These are phyloP conservation scores for Lepidocyrtoides sp. DNA, from an alignment of 2,888 invertebrate genomes.

Conservation along the genomic window DNA sequence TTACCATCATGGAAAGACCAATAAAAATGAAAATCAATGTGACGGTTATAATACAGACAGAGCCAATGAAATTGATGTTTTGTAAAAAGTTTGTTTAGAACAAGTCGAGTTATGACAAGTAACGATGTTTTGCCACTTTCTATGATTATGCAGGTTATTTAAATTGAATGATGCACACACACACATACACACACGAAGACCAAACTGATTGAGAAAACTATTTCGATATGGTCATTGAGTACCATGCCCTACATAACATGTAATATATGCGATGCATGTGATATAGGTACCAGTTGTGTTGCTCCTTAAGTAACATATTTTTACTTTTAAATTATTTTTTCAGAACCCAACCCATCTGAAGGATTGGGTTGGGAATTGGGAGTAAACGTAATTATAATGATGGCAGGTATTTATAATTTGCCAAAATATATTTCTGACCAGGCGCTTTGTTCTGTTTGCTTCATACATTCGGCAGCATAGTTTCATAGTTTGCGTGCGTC, in stretches of 20 bases:
- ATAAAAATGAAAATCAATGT: too few relatives aligned
- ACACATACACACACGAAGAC: too few relatives aligned
- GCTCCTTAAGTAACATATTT: too few relatives aligned
- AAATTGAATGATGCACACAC: too few relatives aligned
- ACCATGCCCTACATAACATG: background rate
- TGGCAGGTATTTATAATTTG: constrained; percentile 34
- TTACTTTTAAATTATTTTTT: constrained; percentile 18
- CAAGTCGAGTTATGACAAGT: background rate
- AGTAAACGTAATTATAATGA: constrained; percentile 4
- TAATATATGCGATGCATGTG: background rate
- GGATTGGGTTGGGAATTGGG: constrained; percentile 44
- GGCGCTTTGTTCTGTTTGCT: background rate
- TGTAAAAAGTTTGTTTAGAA: background rate
- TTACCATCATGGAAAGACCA: too few relatives aligned
- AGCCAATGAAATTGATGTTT: background rate
- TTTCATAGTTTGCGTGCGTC: background rate
- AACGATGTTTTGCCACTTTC: too few relatives aligned
- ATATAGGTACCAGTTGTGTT: too few relatives aligned
- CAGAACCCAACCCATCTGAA: constrained; percentile 46
- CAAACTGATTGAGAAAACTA: background rate
- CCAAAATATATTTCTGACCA: constrained; percentile 15
- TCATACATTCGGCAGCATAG: background rate
- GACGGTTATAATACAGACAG: too few relatives aligned
- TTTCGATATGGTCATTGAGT: background rate
- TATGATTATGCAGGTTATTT: too few relatives aligned